phyloP scores from a whole-genome alignment of 2,888 invertebrate species.

The Lagria hirta region DNA sequence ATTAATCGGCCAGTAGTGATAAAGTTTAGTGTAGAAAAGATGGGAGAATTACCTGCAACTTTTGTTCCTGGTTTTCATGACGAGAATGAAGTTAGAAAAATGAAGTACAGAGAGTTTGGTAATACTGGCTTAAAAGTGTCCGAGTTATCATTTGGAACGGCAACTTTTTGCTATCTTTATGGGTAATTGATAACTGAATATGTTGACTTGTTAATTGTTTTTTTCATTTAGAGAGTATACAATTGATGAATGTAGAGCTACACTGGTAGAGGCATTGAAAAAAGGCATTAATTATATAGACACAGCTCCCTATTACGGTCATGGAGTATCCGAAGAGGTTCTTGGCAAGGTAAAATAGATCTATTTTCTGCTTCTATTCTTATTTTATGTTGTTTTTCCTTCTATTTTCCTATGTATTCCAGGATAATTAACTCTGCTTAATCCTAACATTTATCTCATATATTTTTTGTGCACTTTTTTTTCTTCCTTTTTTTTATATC shows the following conservation, averaged over 20 bases:
- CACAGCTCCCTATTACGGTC: slow-evolving; percentile 91
- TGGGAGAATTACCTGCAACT: slow-evolving; percentile 57
- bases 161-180: slow-evolving; percentile 70
- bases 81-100: slow-evolving; percentile 60
- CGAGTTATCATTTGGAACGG: slow-evolving; percentile 74
- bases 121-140: slow-evolving; percentile 73
- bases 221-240: slow-evolving; percentile 60
- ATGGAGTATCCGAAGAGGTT: slow-evolving; percentile 78
- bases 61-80: slow-evolving; percentile 67
- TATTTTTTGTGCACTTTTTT: too few species aligned
- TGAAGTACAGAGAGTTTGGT: slow-evolving; percentile 75
- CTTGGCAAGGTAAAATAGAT: slow-evolving; percentile 86
- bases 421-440: too few species aligned
- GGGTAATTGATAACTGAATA: slow-evolving; percentile 61
- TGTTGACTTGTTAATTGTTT: slow-evolving; percentile 1
- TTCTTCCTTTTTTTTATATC: too few species aligned
- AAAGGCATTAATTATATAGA: slow-evolving; percentile 89
- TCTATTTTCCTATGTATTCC: too few species aligned
- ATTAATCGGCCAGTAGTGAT: too few species aligned
- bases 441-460: too few species aligned
- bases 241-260: slow-evolving; percentile 66
- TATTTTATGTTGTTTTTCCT: too few species aligned
- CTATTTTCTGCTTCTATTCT: too few species aligned
- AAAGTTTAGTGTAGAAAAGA: slow-evolving; percentile 3
- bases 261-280: slow-evolving; percentile 71